These are phyloP conservation scores for Elachura formosa DNA, from an alignment of 2,113 vertebrate species.

Conservation along the genomic window DNA sequence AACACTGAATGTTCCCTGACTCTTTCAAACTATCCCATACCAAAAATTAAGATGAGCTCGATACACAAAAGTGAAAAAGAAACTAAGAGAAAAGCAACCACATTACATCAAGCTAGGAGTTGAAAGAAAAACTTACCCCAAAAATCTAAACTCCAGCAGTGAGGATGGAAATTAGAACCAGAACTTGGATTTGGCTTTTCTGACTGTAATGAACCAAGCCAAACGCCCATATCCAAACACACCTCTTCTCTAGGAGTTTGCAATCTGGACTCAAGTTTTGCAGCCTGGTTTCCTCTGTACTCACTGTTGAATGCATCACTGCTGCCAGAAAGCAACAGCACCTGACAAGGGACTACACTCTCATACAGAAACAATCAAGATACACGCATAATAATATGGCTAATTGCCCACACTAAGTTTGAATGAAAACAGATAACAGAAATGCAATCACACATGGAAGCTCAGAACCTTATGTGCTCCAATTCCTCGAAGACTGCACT, in stretches of 20 bases:
- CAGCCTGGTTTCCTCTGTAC: not conserved
- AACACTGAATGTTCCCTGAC: not conserved
- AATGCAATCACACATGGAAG: not conserved
- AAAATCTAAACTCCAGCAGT: not conserved
- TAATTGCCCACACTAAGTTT: not conserved
- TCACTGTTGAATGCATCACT: not conserved
- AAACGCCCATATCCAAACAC: conserved; percentile 5
- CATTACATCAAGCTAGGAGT: not conserved
- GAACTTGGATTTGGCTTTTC: conserved; percentile 4
- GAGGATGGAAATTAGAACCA: conserved; percentile 24
- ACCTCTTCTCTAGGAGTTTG: not conserved
- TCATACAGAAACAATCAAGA: not conserved
- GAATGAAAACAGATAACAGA: not conserved
- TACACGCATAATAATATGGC: not conserved
- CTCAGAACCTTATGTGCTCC: not conserved
- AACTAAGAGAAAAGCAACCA: not conserved
- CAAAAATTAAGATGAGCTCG: not conserved
- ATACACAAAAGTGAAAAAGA: not conserved
- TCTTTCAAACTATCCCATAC: not conserved
- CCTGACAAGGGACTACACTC: not conserved
- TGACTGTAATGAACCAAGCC: not conserved
- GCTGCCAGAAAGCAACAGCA: not conserved
- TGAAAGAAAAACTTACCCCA: not conserved
- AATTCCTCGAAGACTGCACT: not conserved
- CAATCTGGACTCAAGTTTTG: not conserved